phyloP scores from a whole-genome alignment of 1,140 invertebrate species.

The Drosophila pachea region DNA sequence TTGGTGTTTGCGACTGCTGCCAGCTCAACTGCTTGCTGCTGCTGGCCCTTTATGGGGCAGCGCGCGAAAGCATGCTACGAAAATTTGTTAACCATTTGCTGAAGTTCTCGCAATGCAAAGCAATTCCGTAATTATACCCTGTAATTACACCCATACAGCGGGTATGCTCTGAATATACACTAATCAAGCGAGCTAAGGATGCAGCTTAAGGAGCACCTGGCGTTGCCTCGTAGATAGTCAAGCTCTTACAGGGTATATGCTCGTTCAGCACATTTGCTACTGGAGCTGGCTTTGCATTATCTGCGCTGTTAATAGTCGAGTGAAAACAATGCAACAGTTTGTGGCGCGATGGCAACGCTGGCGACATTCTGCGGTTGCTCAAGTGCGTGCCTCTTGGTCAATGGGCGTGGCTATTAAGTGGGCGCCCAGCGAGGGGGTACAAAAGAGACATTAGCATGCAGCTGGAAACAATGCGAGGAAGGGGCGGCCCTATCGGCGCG shows the following conservation, averaged over 20 bases:
- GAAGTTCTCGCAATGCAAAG: not conserved
- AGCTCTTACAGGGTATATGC: not conserved
- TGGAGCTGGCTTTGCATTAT: constrained; percentile 18
- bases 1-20: constrained; percentile 7
- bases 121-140: constrained; percentile 2
- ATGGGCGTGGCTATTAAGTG: not conserved
- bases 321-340: constrained; percentile 27
- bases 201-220: no score
- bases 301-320: constrained; percentile 26
- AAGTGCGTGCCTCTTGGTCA: not conserved
- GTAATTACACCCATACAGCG: not conserved
- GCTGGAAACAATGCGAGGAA: constrained; percentile 27
- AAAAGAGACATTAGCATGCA: constrained; percentile 44
- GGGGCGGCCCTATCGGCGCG: no score
- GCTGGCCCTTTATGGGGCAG: constrained; percentile 26
- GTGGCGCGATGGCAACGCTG: not conserved
- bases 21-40: constrained; percentile 23
- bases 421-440: no score
- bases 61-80: constrained; percentile 50
- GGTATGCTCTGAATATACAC: not conserved
- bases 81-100: constrained; percentile 20
- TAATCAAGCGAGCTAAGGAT: not conserved
- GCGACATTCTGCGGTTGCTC: constrained; percentile 25
- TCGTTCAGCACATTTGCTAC: not conserved
- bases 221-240: not conserved